Evolutionary conservation across 2,797 vertebrate genomes (phyloP).

Genomic region (Carduelis carduelis): DNA sequence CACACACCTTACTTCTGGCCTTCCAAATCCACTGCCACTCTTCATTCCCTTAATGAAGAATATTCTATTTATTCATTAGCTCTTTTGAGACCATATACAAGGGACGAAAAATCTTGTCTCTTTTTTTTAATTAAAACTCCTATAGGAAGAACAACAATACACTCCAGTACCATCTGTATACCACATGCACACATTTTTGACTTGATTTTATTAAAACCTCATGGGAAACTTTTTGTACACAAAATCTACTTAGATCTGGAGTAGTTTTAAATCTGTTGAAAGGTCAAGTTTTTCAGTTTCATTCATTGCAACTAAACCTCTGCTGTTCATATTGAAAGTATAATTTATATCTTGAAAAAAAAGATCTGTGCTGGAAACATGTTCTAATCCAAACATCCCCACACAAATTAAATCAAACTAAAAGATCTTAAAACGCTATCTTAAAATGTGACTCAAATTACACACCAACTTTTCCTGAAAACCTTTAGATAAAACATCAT

Average conservation of each 20-base stretch:
- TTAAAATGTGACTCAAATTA: background rate
- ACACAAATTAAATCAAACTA: background rate
- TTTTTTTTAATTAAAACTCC: background rate
- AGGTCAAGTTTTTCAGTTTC: background rate
- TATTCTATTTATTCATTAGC: background rate
- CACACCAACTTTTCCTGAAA: background rate
- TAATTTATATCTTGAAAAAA: background rate
- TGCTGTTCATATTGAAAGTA: background rate
- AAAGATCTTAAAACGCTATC: background rate
- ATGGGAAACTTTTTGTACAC: background rate
- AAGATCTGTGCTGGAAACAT: background rate
- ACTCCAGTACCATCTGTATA: constrained; percentile 4
- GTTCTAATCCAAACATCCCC: background rate
- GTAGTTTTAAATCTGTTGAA: background rate
- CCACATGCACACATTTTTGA: background rate
- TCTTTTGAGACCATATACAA: background rate
- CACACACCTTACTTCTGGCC: background rate
- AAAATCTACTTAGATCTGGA: background rate
- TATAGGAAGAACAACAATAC: background rate
- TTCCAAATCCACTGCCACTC: background rate
- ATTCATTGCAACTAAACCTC: background rate
- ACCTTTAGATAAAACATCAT: background rate
- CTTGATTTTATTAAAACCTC: constrained; percentile 17
- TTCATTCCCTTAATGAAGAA: background rate
- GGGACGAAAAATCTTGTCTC: background rate